These are phyloP conservation scores for Oryzias curvinotus DNA, from an alignment of 2,113 vertebrate genomes.

Conservation along the genomic window DNA sequence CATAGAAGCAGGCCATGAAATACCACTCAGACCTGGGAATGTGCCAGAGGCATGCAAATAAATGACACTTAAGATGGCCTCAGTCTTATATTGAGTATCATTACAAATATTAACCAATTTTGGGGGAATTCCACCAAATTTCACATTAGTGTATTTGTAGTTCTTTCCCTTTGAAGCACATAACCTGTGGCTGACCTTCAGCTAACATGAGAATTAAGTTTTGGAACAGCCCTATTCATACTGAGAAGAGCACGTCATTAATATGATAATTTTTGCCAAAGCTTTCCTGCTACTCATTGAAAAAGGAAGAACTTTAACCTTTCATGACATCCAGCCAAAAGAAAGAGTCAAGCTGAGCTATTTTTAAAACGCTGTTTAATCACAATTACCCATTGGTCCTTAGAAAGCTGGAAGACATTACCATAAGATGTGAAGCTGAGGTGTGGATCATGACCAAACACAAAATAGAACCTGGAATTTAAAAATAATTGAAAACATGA, in stretches of 20 bases:
- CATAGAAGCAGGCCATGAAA: constrained; percentile 49
- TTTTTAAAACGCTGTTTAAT: constrained; percentile 46
- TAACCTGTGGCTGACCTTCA: constrained; percentile 66
- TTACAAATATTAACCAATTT: constrained; percentile 24
- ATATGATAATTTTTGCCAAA: constrained; percentile 67
- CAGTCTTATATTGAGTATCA: constrained; percentile 5
- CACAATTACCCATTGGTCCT: constrained; percentile 34
- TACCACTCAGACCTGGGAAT: constrained; percentile 42
- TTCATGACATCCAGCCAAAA: constrained; percentile 43
- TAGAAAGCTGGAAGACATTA: not conserved
- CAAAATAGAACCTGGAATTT: not conserved
- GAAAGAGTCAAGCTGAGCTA: constrained; percentile 41
- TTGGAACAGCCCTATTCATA: constrained; percentile 60
- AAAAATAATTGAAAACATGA: not conserved
- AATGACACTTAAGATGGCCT: constrained; percentile 21
- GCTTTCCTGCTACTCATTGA: constrained; percentile 39
- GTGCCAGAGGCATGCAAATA: constrained; percentile 49
- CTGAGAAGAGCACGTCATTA: constrained; percentile 62
- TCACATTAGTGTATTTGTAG: not conserved
- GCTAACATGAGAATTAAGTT: constrained; percentile 54
- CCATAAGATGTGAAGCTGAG: constrained; percentile 1
- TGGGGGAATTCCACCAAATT: constrained; percentile 1
- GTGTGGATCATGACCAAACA: not conserved
- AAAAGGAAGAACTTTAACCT: constrained; percentile 58
- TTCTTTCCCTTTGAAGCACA: not conserved